Evolutionary conservation across 2,888 invertebrate genomes (phyloP).

Genomic region (Pseudeuparius sepicola): DNA sequence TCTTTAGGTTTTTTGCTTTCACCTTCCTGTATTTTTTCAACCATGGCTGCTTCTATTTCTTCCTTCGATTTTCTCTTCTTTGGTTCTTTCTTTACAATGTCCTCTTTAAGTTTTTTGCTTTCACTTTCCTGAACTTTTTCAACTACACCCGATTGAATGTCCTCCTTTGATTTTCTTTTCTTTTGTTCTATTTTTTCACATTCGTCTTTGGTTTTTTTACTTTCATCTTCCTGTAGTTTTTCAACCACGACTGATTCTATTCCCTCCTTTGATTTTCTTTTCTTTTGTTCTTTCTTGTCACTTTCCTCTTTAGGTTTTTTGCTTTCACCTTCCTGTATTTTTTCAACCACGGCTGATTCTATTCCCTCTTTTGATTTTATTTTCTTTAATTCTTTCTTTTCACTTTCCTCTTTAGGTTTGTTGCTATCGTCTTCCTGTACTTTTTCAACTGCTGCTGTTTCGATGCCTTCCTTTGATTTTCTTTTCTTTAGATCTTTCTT

Average conservation of each 20-base stretch:
- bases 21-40: constrained; percentile 26
- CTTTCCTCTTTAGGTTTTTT: neutral
- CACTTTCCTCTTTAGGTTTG: constrained; percentile 7
- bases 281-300: neutral
- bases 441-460: constrained; percentile 11
- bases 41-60: constrained; percentile 22
- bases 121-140: constrained; percentile 16
- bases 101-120: constrained; percentile 18
- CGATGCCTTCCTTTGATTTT: constrained; percentile 6
- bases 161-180: constrained; percentile 13
- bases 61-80: constrained; percentile 15
- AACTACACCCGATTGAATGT: constrained; percentile 14
- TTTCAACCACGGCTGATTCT: neutral
- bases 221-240: constrained; percentile 3
- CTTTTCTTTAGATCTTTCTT: constrained; percentile 12
- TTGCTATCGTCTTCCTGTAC: constrained; percentile 12
- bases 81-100: constrained; percentile 15
- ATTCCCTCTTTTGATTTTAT: neutral
- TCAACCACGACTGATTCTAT: neutral
- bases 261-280: constrained; percentile 5
- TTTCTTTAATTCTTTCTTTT: neutral
- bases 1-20: constrained; percentile 20
- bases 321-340: neutral
- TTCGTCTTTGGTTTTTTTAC: constrained; percentile 17
- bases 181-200: constrained; percentile 13